Conservation (phyloP, 2,113 vertebrate genomes). For the Pachyramphus minor region DNA sequence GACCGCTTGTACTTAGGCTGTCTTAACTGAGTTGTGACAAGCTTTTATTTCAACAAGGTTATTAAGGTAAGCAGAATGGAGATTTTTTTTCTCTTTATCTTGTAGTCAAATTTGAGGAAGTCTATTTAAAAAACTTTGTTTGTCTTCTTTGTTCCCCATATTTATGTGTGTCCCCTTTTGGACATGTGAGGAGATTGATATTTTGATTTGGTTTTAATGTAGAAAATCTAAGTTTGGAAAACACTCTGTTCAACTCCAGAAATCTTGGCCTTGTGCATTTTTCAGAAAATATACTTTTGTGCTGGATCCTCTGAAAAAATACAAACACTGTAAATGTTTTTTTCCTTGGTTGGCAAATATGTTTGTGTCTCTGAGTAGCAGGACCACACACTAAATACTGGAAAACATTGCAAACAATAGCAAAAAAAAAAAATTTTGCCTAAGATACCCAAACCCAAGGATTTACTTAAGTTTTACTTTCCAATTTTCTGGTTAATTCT, state of each 20-base stretch:
- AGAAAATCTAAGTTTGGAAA: neutral
- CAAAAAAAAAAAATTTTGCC: neutral
- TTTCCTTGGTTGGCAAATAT: neutral
- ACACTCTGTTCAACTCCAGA: neutral
- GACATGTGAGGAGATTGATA: neutral
- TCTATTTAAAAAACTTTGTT: neutral
- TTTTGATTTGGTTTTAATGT: neutral
- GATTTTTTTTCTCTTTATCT: neutral
- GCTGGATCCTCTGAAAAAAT: neutral
- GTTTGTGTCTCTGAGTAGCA: neutral
- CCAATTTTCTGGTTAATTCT: neutral
- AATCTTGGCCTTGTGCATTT: neutral
- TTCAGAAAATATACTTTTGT: neutral
- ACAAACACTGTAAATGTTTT: neutral
- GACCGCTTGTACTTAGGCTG: neutral
- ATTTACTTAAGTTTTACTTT: neutral
- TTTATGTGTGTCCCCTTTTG: fast-evolving
- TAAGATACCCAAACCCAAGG: neutral
- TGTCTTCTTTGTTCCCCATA: neutral
- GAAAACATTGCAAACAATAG: neutral
- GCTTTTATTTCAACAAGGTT: neutral
- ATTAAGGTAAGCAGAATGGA: neutral
- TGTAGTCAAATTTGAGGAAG: neutral
- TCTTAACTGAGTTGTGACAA: neutral
- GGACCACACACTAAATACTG: neutral